Evolutionary conservation across 2,888 invertebrate species (phyloP), one percentile per base, ranked within the genome.

Genomic region (Lithosia quadra): DNA sequence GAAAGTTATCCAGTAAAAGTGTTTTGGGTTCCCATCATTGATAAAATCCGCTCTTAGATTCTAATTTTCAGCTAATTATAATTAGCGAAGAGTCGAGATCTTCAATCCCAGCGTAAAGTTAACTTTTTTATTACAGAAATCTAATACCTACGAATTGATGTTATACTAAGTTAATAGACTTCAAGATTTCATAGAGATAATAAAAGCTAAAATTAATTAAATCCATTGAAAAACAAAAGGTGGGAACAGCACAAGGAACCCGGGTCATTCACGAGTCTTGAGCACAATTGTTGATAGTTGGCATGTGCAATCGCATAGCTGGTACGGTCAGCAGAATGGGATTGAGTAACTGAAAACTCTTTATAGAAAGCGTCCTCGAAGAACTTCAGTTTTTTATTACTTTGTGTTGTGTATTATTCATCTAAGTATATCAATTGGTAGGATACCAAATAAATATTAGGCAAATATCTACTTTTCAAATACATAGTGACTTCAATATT

Each of bases 211-310:
- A 76, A 75, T 71, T 34, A 63, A 76, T 78, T 75, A 73, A 80
- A 74, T 71, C 63, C 71, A 67, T 69, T 72, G 73, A 75, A 75
- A 76, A 70, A 74, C 72, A 74, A 77, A 77, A 73, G 69, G 65
- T 65, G 60, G 68, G 66, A 68, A 66, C 67, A 63, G 55, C 53
- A 74, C 72, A 79, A 77, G 68, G 28, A 64, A 71, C 67, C 36
- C 69, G 65, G 73, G 71, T 73, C 69, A 67, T 67, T 68, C 75
- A 77, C 80, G 75, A 78, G 74, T 79, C 75, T 80, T 78, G 73
- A 80, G 75, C 82, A 77, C 80, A 80, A n/a, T n/a, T 80, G 77
- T 81, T 82, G 81, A 82, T 82, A 80, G 75, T 77, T 83, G 80
- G 81, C 83, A 79, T 80, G 82, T 81, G 82, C 82, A 73, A 73